A percentile compares a stretch with the other conserved stretches of the same genome.
phyloP scores from a whole-genome alignment of 37 sponge, comb jelly and placozoan species.

The Aplysina aerophoba region DNA sequence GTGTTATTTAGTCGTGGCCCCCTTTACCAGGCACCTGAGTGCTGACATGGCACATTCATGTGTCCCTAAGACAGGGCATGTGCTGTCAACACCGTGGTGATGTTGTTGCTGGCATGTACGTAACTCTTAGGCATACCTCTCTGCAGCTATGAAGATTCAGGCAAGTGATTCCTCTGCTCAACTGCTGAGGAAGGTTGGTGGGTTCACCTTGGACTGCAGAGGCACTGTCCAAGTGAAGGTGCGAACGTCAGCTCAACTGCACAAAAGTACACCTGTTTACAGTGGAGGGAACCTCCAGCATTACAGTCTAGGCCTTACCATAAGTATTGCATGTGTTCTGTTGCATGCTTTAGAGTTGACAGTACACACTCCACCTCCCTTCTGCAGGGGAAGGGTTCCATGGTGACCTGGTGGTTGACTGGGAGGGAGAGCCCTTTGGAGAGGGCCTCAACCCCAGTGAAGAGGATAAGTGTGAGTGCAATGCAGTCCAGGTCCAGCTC shows the following conservation, averaged over 20 bases:
- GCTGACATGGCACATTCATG: too few relatives aligned
- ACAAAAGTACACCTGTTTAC: not conserved
- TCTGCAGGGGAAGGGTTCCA: slow-evolving; percentile 83
- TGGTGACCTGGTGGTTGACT: slow-evolving; percentile 83
- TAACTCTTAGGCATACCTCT: too few relatives aligned
- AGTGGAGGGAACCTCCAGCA: not conserved
- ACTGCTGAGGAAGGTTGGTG: slow-evolving; percentile 58
- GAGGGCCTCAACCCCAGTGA: too few relatives aligned
- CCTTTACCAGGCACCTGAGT: too few relatives aligned
- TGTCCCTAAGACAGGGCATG: too few relatives aligned
- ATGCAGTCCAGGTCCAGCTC: too few relatives aligned
- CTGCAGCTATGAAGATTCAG: slow-evolving; percentile 86
- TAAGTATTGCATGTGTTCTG: not conserved
- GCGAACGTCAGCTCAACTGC: not conserved
- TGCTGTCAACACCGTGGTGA: too few relatives aligned
- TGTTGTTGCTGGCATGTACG: too few relatives aligned
- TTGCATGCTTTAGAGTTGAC: not conserved
- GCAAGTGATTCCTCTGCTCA: slow-evolving; percentile 71
- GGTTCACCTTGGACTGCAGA: slow-evolving; percentile 73
- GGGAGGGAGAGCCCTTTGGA: slow-evolving; percentile 33
- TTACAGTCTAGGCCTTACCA: not conserved
- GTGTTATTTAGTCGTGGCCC: too few relatives aligned
- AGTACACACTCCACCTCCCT: not conserved
- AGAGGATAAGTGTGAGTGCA: too few relatives aligned
- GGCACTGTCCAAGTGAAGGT: slow-evolving; percentile 84